Percentiles rank a stretch among this genome's conserved stretches.
These are phyloP conservation scores for Corella eumyota DNA, from an alignment of 23 tunicate species.

Conservation along the genomic window DNA sequence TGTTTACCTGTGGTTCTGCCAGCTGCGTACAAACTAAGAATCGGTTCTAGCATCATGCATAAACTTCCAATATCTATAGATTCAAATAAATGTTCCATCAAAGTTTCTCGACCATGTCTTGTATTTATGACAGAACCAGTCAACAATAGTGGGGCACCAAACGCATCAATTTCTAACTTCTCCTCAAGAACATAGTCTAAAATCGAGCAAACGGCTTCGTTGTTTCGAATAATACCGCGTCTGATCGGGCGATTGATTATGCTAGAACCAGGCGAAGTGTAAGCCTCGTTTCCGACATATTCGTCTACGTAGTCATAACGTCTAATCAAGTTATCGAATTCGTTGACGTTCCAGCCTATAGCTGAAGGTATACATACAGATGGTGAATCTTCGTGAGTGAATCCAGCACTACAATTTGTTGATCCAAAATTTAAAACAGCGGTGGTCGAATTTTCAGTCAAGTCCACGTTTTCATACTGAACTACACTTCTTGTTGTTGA, in stretches of 20 bases:
- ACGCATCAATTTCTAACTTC: neutral
- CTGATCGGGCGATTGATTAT: no score
- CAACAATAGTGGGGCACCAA: neutral
- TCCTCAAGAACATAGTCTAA: neutral
- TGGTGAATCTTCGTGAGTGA: neutral
- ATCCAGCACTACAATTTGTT: neutral
- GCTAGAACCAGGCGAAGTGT: no score
- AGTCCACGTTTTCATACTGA: neutral
- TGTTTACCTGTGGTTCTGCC: neutral
- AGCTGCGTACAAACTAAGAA: neutral
- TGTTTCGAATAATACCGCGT: no score
- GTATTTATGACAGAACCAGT: neutral
- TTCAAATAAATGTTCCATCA: neutral
- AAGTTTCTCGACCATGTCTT: neutral
- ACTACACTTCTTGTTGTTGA: neutral
- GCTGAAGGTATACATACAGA: neutral
- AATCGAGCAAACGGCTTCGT: no score
- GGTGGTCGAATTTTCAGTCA: neutral
- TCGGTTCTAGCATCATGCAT: neutral
- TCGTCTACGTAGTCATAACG: no score
- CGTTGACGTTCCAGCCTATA: no score
- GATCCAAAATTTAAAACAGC: neutral
- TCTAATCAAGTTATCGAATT: no score
- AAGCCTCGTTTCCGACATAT: no score
- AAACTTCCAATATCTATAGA: neutral